Evolutionary conservation across 2,888 invertebrate species (phyloP).

Genomic region (Cerceris rybyensis): DNA sequence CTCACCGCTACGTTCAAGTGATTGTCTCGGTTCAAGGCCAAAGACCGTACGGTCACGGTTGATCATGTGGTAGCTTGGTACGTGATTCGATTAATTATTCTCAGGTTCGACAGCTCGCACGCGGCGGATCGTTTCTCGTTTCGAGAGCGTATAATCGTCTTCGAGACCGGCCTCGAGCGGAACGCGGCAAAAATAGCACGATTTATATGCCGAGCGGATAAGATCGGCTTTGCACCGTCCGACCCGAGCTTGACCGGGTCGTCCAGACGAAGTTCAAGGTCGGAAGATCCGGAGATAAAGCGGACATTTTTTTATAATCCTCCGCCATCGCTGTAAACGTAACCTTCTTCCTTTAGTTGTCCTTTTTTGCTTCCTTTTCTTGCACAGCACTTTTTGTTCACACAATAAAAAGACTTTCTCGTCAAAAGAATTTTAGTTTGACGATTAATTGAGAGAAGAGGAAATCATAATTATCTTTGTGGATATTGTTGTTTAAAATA

Average conservation of each 20-base stretch:
- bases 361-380: too few species aligned
- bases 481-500: too few species aligned
- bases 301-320: too few species aligned
- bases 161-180: slow-evolving; percentile 28
- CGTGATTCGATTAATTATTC: slow-evolving; percentile 71
- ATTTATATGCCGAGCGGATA: slow-evolving; percentile 50
- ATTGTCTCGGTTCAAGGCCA: slow-evolving; percentile 68
- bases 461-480: too few species aligned
- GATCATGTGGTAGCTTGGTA: slow-evolving; percentile 48
- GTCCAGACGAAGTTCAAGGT: slow-evolving; percentile 47
- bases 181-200: slow-evolving; percentile 44
- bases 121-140: background rate
- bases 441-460: too few species aligned
- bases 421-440: too few species aligned
- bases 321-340: too few species aligned
- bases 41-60: slow-evolving; percentile 66
- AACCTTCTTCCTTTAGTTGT: too few species aligned
- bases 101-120: slow-evolving; percentile 43
- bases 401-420: too few species aligned
- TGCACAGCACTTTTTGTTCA: too few species aligned
- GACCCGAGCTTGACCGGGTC: slow-evolving; percentile 33
- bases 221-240: slow-evolving; percentile 36
- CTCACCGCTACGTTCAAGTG: too few species aligned
- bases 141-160: slow-evolving; percentile 32
- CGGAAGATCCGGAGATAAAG: slow-evolving; percentile 5